Base-by-base conservation (phyloP, 2,113 vertebrate species). In the Oncorhynchus kisutch region DNA sequence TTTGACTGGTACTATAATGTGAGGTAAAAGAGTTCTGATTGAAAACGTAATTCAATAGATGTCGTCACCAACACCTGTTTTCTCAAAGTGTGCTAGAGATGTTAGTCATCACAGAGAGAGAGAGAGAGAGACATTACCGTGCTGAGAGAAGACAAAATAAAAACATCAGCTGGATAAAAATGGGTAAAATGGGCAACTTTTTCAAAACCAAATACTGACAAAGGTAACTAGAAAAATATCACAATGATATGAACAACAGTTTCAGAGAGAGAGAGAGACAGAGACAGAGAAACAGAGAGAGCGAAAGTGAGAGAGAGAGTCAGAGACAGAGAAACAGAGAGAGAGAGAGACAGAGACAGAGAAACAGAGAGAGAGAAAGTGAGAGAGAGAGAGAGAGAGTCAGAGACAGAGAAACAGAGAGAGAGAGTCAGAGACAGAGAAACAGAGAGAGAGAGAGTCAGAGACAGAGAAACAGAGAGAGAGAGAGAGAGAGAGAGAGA, bases 131-230 rank as follows among this genome's bases (percentile, higher is more conserved):
- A 70, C 59, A 72, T 71, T 68, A 86, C 69, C 45, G 73, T 74
- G 78, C 79, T 70, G 68, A 84, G 64, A 78, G 73, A 70, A 79
- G 62, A 45, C 59, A 11, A 67, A 27, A 39, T 57, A 73, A 51
- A 51, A 78, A 59, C 76, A 79, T 34, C 65, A 65, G 74, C 48
- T 71, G 76, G 72, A 82, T 72, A 89, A 62, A 39, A 71, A 84
- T 59, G 82, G 65, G 68, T 64, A 87, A 79, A 66, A 31, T 2
- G 34, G 34, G 78, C 75, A 82, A 81, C 72, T 80, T 82, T 82
- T 75, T 72, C 51, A 72, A 83, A 88, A 91, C 59, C 71, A 86
- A 92, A 93, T 92, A 93, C 89, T 93, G 91, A 91, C 83, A 84
- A 85, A 81, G 82, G 83, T 77, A 82, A 76, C 83, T 91, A 90